phyloP scores from a whole-genome alignment of 2,888 invertebrate species.

The Elegia similella region DNA sequence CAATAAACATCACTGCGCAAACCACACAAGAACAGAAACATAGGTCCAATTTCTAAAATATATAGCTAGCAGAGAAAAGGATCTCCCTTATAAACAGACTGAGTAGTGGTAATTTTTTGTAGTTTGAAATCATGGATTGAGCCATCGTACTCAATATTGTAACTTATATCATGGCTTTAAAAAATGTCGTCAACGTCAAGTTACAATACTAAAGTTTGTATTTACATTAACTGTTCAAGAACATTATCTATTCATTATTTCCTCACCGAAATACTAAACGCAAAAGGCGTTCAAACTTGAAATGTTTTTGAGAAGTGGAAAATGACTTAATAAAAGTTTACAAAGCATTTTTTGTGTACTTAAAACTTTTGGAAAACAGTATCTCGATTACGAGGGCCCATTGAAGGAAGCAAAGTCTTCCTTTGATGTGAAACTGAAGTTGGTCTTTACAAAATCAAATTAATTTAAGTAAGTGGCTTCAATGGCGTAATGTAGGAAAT shows the following conservation, averaged over 20 bases:
- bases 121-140: too few relatives aligned
- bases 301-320: conserved; percentile 26
- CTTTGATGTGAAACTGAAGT: conserved; percentile 36
- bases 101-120: too few relatives aligned
- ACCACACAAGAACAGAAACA: too few relatives aligned
- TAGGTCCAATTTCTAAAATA: too few relatives aligned
- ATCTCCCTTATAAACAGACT: too few relatives aligned
- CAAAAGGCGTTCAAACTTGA: conserved; percentile 15
- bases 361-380: conserved; percentile 35
- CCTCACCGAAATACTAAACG: conserved; percentile 17
- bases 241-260: background rate
- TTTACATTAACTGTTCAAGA: background rate
- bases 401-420: conserved; percentile 39
- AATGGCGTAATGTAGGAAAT: conserved; percentile 26
- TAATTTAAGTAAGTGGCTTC: conserved; percentile 37
- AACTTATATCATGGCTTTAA: too few relatives aligned
- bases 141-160: too few relatives aligned
- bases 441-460: conserved; percentile 36
- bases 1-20: too few relatives aligned
- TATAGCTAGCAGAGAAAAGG: too few relatives aligned
- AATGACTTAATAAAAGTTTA: conserved; percentile 42
- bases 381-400: conserved; percentile 41
- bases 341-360: conserved; percentile 34
- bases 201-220: too few relatives aligned
- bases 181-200: too few relatives aligned